Base-by-base conservation (phyloP, 2,113 vertebrate genomes). In the Rhea pennata region DNA sequence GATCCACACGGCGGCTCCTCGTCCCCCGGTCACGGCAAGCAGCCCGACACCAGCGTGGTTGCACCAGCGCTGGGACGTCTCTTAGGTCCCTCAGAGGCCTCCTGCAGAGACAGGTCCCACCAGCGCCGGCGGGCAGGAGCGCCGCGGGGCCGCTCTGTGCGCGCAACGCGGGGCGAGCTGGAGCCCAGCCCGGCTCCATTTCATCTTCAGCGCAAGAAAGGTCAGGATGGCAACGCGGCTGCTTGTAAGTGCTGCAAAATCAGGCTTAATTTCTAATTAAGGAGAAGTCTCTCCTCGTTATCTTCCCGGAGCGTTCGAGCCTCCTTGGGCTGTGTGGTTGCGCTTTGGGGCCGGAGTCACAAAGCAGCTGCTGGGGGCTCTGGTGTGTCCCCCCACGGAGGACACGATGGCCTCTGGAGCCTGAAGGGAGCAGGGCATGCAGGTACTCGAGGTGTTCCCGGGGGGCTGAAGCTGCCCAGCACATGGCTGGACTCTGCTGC, bases 401-500 rank as follows among this genome's bases (percentile, higher is more conserved):
- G 74, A 59, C 16, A 48, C 46, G 46, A 48, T 48, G 46, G 46
- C 74, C 74, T 15, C 0, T 0, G 5, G 51, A 29, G 40, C 27
- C 22, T 27, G 26, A 58, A 51, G 26, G 75, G 15, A 14, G 62
- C 21, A 4, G 11, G 2, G 36, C 2, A 54, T 36, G 62, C 4
- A 1, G 54, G 74, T 33, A 5, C 10, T 36, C 0, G 3, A 75
- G 46, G 74, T 75, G 10, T 58, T 72, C 69, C 21, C 0, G 12
- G 2, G 31, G n/a, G 39, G 33, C 46, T 3, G 14, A 75, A 12
- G 65, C 84, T 14, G 4, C 65, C n/a, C 75, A 21, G 39, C 0
- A 8, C 7, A 27, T 22, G 5, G 14, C 46, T 24, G 59, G n/a
- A 39, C 58, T 12, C 5, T 1, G 19, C 50, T 0, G 0, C 36